A percentile compares a stretch with the other conserved stretches of the same genome.
These are phyloP conservation scores for Megathymus violae DNA, from an alignment of 1,140 invertebrate genomes.

Conservation along the genomic window DNA sequence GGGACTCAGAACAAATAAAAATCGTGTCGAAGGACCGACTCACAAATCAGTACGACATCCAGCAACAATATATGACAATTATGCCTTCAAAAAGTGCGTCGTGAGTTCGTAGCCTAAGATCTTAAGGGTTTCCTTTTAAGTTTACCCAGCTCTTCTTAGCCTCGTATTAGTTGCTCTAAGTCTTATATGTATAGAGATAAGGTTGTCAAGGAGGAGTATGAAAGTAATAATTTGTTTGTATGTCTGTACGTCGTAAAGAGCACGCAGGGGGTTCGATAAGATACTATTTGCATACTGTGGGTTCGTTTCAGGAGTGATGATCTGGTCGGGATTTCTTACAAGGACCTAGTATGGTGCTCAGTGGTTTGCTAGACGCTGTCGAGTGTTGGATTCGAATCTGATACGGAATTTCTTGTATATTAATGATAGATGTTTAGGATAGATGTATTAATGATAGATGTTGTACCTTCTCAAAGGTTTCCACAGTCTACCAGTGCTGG, in stretches of 20 bases:
- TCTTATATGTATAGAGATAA: background rate
- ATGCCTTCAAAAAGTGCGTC: too few relatives aligned
- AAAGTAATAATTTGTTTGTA: slow-evolving; percentile 42
- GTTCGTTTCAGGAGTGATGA: slow-evolving; percentile 35
- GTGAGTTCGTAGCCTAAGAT: background rate
- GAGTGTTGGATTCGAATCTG: background rate
- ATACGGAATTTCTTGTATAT: background rate
- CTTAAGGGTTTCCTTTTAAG: background rate
- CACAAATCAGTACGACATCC: too few relatives aligned
- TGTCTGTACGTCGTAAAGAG: slow-evolving; percentile 58
- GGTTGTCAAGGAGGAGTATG: background rate
- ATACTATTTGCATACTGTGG: slow-evolving; percentile 51
- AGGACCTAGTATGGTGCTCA: background rate
- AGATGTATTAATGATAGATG: too few relatives aligned
- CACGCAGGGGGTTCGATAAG: slow-evolving; percentile 59
- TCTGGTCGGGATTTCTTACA: slow-evolving; percentile 7
- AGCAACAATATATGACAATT: too few relatives aligned
- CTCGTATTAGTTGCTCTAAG: background rate
- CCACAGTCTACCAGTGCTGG: too few relatives aligned
- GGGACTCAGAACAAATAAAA: too few relatives aligned
- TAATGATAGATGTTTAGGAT: too few relatives aligned
- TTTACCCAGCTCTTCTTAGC: background rate
- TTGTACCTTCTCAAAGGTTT: too few relatives aligned
- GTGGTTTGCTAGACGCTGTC: background rate
- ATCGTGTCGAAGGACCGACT: too few relatives aligned